Evolutionary conservation across 2,888 invertebrate species (phyloP).

Genomic region (Thera obeliscata): DNA sequence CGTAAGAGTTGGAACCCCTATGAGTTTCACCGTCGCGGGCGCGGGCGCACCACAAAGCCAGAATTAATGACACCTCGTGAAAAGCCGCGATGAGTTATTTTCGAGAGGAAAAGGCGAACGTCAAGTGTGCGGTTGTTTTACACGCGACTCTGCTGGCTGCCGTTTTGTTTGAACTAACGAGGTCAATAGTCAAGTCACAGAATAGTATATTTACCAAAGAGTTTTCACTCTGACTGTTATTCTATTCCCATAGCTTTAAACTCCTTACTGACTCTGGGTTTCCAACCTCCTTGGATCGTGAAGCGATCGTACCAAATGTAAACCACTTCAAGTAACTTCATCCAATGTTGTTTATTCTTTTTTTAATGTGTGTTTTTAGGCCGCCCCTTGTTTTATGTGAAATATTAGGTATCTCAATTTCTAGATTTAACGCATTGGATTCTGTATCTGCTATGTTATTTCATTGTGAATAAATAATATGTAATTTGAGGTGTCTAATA

Average conservation of each 20-base stretch:
- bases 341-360: too few relatives aligned
- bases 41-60: conserved; percentile 62
- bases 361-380: too few relatives aligned
- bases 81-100: conserved; percentile 83
- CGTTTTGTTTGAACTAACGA: conserved; percentile 81
- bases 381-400: too few relatives aligned
- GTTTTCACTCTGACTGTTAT: conserved; percentile 46
- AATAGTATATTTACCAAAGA: conserved; percentile 49
- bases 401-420: too few relatives aligned
- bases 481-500: too few relatives aligned
- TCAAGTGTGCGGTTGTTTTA: conserved; percentile 78
- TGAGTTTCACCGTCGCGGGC: conserved; percentile 45
- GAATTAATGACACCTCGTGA: conserved; percentile 82
- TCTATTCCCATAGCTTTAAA: not conserved
- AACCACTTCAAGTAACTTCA: too few relatives aligned
- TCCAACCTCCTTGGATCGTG: too few relatives aligned
- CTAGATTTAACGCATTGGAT: too few relatives aligned
- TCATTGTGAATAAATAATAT: too few relatives aligned
- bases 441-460: too few relatives aligned
- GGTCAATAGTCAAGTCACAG: conserved; percentile 76
- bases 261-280: too few relatives aligned
- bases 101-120: conserved; percentile 83
- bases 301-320: too few relatives aligned
- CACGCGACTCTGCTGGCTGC: conserved; percentile 52
- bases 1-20: conserved; percentile 31